These are phyloP conservation scores for Liodrosophila aerea DNA, from an alignment of 2,888 invertebrate species.

Conservation along the genomic window DNA sequence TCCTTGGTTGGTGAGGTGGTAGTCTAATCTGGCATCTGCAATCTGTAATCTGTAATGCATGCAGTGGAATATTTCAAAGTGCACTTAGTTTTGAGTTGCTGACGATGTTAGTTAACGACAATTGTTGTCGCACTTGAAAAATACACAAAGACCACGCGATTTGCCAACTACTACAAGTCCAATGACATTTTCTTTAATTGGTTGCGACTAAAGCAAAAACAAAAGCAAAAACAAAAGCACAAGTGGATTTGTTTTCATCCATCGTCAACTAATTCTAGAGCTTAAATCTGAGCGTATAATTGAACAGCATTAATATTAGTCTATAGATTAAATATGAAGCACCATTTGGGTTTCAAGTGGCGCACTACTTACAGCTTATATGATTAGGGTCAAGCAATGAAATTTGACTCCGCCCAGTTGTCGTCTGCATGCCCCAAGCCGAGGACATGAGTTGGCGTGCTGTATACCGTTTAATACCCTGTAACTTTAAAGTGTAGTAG, in stretches of 20 bases:
- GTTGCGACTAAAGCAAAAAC: no score
- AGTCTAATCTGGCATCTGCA: conserved; percentile 15
- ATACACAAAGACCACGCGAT: conserved; percentile 31
- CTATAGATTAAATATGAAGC: no score
- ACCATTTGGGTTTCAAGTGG: no score
- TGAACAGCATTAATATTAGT: no score
- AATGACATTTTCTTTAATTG: no score
- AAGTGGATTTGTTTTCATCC: no score
- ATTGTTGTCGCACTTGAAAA: conserved; percentile 24
- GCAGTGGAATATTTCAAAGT: conserved; percentile 42
- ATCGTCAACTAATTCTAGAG: no score
- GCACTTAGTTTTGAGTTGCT: conserved; percentile 46
- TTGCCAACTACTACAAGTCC: conserved; percentile 19
- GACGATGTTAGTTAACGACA: conserved; percentile 13
- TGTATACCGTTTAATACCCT: conserved; percentile 9
- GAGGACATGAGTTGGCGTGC: conserved; percentile 52
- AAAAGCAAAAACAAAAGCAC: no score
- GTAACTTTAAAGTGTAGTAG: background rate
- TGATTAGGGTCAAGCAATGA: conserved; percentile 25
- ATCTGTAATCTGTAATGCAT: conserved; percentile 19
- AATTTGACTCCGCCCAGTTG: conserved; percentile 21
- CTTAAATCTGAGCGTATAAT: conserved; percentile 2
- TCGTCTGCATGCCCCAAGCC: conserved; percentile 31
- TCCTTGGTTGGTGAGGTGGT: background rate
- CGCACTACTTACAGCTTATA: conserved; percentile 20